Percentiles rank a stretch among this genome's conserved stretches.
These are phyloP conservation scores for Frankliniella fusca DNA, from an alignment of 2,888 invertebrate species.

Conservation along the genomic window DNA sequence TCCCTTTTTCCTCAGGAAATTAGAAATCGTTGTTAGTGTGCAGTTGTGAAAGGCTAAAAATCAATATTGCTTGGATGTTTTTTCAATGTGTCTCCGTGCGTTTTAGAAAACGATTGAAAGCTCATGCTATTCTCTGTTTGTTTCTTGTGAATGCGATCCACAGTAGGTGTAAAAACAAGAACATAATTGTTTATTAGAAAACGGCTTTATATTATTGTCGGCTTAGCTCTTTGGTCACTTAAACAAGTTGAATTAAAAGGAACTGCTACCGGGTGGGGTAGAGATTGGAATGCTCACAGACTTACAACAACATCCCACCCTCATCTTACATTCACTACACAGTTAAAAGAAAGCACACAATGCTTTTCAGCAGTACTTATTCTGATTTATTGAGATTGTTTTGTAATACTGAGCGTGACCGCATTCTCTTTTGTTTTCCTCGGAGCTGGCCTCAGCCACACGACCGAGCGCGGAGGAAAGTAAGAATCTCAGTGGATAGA, in stretches of 20 bases:
- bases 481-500: neutral
- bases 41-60: too few species aligned
- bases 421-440: neutral
- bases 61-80: too few species aligned
- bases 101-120: too few species aligned
- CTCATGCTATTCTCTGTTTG: too few species aligned
- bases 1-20: too few species aligned
- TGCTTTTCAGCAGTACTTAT: neutral
- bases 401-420: conserved; percentile 26
- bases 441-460: neutral
- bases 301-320: conserved; percentile 22
- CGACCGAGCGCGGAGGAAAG: neutral
- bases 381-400: conserved; percentile 25
- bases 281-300: conserved; percentile 23
- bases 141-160: neutral
- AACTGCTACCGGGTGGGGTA: conserved; percentile 21
- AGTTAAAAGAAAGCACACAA: conserved; percentile 18
- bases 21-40: too few species aligned
- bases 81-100: too few species aligned
- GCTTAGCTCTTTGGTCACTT: conserved; percentile 26
- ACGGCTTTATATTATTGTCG: conserved; percentile 25
- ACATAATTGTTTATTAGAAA: conserved; percentile 21
- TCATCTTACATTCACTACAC: conserved; percentile 23
- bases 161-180: conserved; percentile 2
- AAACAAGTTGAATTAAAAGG: conserved; percentile 20